phyloP scores from a whole-genome alignment of 2,797 vertebrate species.

The Echeneis naucrates region DNA sequence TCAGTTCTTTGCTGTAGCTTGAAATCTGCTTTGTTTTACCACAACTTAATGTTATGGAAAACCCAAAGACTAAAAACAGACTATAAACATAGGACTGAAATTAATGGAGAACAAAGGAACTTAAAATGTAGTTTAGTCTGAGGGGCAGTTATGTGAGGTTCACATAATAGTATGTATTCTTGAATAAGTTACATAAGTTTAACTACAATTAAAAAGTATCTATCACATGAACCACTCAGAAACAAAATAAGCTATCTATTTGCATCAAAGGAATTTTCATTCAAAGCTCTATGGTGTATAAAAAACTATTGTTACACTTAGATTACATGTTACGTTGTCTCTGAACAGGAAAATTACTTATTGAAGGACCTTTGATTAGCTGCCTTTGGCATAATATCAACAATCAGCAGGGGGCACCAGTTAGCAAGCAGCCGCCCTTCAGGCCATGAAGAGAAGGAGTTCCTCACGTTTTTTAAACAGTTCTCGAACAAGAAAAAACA shows the following conservation, averaged over 20 bases:
- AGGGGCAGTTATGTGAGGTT: neutral
- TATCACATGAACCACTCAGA: neutral
- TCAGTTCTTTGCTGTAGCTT: neutral
- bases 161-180: neutral
- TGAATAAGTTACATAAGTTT: too few species aligned
- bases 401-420: conserved; percentile 32
- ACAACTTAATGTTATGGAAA: too few species aligned
- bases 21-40: neutral
- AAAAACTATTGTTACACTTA: neutral
- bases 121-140: neutral
- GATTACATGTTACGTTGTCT: neutral
- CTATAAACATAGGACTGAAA: neutral
- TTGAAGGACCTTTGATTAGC: too few species aligned
- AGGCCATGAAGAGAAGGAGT: neutral
- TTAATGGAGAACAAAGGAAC: neutral
- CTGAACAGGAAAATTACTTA: neutral
- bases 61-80: neutral
- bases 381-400: conserved; percentile 5
- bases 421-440: conserved; percentile 6
- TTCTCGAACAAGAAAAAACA: neutral
- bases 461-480: neutral
- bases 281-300: neutral
- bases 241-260: neutral
- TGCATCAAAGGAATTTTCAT: too few species aligned
- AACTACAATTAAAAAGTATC: too few species aligned